Evolutionary conservation across 2,888 invertebrate genomes (phyloP).

Genomic region (Villa cingulata): DNA sequence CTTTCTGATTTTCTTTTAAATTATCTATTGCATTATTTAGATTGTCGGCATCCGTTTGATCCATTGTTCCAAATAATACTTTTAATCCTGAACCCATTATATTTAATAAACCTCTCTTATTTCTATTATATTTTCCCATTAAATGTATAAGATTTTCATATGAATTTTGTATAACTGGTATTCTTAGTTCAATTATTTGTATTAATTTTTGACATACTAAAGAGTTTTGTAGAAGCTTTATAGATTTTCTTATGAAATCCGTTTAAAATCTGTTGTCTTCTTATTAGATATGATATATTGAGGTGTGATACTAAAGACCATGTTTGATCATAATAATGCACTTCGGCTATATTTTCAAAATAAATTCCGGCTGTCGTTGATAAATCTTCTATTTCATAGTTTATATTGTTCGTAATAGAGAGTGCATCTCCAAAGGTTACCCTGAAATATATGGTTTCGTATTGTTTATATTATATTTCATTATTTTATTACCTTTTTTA

Average conservation of each 20-base stretch:
- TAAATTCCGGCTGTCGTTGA: background rate
- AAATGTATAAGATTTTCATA: no score
- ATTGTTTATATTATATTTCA: background rate
- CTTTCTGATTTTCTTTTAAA: background rate
- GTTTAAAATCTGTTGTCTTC: background rate
- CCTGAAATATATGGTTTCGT: conserved; percentile 1
- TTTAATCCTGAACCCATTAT: no score
- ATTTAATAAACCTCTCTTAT: background rate
- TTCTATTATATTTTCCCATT: background rate
- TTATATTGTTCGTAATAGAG: background rate
- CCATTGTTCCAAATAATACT: no score
- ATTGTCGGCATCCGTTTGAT: no score
- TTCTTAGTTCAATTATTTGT: no score
- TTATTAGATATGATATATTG: background rate
- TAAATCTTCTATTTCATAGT: background rate
- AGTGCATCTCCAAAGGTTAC: background rate
- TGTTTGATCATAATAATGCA: background rate
- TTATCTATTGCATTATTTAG: background rate
- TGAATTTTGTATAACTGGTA: no score
- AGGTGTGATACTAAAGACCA: background rate
- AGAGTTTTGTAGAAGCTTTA: no score
- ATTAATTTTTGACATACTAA: background rate
- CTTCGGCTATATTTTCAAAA: no score
- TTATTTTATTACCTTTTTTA: background rate
- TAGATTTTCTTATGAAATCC: no score